Conservation (phyloP, 1,140 invertebrate species). For the Ylistrum balloti region DNA sequence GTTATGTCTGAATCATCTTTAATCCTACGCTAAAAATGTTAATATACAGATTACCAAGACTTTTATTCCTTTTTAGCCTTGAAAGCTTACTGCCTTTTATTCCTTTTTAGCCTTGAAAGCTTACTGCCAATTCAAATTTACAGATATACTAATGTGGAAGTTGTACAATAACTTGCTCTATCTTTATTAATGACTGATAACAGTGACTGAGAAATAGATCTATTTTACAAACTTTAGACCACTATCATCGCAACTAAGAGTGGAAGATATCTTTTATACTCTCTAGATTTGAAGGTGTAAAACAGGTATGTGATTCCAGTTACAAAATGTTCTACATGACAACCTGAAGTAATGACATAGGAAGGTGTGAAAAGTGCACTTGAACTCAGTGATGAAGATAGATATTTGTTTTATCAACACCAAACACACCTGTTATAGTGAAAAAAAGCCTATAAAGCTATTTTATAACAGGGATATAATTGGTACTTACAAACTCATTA, state of each 20-base stretch:
- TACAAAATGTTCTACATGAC: neutral
- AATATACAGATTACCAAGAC: too few relatives aligned
- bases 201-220: neutral
- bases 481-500: conserved; percentile 7
- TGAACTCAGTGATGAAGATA: neutral
- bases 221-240: neutral
- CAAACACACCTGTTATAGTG: neutral
- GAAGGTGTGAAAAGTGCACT: conserved; percentile 29
- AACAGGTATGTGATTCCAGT: neutral
- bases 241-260: too few relatives aligned
- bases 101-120: too few relatives aligned
- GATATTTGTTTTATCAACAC: neutral
- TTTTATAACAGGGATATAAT: neutral
- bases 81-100: too few relatives aligned
- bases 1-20: too few relatives aligned
- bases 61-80: too few relatives aligned
- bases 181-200: too few relatives aligned
- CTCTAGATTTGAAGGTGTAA: neutral
- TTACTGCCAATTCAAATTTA: too few relatives aligned
- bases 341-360: neutral
- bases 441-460: neutral
- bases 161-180: too few relatives aligned
- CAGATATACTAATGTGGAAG: too few relatives aligned
- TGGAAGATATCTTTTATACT: too few relatives aligned
- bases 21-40: too few relatives aligned